These are phyloP conservation scores for Luscinia megarhynchos DNA, from an alignment of 2,797 vertebrate species.

Conservation along the genomic window DNA sequence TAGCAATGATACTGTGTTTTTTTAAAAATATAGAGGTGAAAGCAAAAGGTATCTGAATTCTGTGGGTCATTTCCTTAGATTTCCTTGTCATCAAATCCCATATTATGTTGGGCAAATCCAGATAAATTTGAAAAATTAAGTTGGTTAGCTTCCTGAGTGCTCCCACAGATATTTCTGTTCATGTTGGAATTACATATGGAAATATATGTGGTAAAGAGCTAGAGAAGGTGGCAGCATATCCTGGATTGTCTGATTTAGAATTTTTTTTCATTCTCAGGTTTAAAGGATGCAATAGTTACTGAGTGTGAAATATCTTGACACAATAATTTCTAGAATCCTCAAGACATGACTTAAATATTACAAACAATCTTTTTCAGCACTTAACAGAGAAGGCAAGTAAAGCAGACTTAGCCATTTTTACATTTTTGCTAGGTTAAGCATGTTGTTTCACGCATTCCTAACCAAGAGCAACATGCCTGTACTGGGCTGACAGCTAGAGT, in stretches of 20 bases:
- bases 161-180: neutral
- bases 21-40: neutral
- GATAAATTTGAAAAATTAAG: neutral
- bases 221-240: neutral
- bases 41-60: neutral
- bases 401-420: neutral
- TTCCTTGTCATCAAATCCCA: neutral
- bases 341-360: neutral
- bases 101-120: neutral
- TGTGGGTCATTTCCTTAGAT: neutral
- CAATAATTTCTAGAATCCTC: neutral
- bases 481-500: neutral
- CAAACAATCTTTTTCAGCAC: neutral
- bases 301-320: neutral
- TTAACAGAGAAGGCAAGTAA: neutral
- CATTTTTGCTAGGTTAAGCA: slow-evolving; percentile 10
- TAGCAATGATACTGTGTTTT: neutral
- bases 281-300: neutral
- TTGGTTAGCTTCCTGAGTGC: neutral
- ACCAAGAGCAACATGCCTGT: neutral
- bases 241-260: neutral
- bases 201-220: neutral
- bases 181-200: neutral
- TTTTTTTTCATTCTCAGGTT: neutral
- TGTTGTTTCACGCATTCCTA: neutral